Evolutionary conservation across 30 jellyfish, hydroid and myxozoan genomes (phyloP).

Genomic region (Aurelia aurita complex sp. Pacific): DNA sequence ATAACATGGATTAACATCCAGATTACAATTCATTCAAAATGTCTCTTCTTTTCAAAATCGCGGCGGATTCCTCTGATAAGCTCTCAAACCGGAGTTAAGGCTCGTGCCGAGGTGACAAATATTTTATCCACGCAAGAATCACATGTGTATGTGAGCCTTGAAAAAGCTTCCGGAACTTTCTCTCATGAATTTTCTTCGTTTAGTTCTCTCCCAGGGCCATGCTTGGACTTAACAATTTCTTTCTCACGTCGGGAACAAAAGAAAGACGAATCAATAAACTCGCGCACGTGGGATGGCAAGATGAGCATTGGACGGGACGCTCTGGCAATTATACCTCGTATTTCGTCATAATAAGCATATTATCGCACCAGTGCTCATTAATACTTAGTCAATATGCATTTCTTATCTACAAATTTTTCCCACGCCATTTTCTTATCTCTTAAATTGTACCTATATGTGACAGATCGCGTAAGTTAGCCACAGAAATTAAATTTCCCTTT

Average conservation of each 20-base stretch:
- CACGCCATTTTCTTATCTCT: neutral
- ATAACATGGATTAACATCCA: too few relatives aligned
- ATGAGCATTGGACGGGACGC: too few relatives aligned
- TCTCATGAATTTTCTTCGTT: too few relatives aligned
- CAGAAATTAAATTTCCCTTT: neutral
- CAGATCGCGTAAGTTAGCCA: conserved; percentile 12
- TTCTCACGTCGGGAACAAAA: conserved; percentile 67
- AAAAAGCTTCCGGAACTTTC: too few relatives aligned
- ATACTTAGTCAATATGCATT: neutral
- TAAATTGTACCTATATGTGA: conserved; percentile 13
- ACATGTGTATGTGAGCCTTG: too few relatives aligned
- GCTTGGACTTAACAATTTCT: conserved; percentile 31
- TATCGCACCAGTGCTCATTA: neutral
- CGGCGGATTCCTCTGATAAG: too few relatives aligned
- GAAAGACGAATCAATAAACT: neutral
- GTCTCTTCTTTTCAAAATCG: too few relatives aligned
- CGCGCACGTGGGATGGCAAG: conserved; percentile 33
- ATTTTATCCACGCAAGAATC: too few relatives aligned
- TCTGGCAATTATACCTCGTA: too few relatives aligned
- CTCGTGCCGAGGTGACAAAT: too few relatives aligned
- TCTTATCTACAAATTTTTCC: neutral
- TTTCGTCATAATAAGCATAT: neutral
- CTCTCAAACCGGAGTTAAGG: too few relatives aligned
- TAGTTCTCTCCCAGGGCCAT: conserved; percentile 50
- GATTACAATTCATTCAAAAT: too few relatives aligned